These are phyloP conservation scores for Batillaria attramentaria DNA, from an alignment of 1,140 invertebrate species.

Conservation along the genomic window DNA sequence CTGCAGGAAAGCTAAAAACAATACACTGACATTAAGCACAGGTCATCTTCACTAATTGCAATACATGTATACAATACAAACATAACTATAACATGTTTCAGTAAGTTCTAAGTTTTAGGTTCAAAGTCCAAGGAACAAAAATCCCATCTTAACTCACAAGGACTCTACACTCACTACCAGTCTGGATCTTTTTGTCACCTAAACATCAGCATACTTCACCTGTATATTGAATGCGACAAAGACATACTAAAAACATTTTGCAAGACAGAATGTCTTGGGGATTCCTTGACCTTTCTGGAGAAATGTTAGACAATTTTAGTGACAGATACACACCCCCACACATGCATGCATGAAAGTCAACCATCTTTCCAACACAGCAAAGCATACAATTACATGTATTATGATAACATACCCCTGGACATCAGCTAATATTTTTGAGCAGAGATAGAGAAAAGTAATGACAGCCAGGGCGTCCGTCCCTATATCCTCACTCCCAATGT, in stretches of 20 bases:
- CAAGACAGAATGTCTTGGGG: neutral
- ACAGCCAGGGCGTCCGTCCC: conserved; percentile 70
- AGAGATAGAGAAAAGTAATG: conserved; percentile 75
- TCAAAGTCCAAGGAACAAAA: neutral
- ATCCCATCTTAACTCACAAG: neutral
- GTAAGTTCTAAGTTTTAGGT: too few species aligned
- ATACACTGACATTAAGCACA: too few species aligned
- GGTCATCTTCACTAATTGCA: neutral
- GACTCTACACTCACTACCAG: neutral
- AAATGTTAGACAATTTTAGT: neutral
- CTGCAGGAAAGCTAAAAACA: neutral
- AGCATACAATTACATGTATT: too few species aligned
- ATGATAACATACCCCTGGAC: too few species aligned
- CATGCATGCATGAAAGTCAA: neutral
- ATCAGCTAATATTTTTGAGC: conserved; percentile 56
- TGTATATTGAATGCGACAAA: neutral
- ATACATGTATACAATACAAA: neutral
- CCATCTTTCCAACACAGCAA: neutral
- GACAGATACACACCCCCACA: neutral
- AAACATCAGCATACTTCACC: too few species aligned
- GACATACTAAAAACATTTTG: neutral
- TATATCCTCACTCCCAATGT: conserved; percentile 62
- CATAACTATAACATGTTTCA: neutral
- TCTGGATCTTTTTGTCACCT: too few species aligned
- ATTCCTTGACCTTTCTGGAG: neutral